These are phyloP conservation scores for Muntiacus reevesi DNA, from an alignment of 2,113 vertebrate genomes.

Conservation along the genomic window DNA sequence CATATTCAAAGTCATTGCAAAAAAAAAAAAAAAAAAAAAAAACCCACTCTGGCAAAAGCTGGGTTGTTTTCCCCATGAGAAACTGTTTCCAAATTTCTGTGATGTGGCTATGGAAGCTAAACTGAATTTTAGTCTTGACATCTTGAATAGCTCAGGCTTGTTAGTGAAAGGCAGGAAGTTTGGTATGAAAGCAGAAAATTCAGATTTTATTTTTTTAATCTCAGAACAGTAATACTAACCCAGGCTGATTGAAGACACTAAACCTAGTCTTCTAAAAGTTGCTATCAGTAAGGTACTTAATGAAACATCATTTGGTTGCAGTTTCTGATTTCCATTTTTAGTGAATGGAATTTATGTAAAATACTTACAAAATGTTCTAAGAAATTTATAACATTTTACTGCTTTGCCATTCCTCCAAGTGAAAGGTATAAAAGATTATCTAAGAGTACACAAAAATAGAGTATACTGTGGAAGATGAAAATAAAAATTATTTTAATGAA, in stretches of 20 bases:
- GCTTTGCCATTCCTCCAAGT: background rate
- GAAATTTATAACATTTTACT: background rate
- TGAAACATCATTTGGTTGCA: background rate
- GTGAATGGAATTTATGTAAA: background rate
- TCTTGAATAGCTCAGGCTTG: background rate
- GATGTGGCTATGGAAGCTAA: background rate
- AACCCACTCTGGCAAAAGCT: background rate
- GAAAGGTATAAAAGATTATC: background rate
- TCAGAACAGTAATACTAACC: background rate
- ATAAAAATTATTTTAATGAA: slow-evolving; percentile 5
- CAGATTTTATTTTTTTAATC: background rate
- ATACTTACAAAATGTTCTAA: background rate
- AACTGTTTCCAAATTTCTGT: slow-evolving; percentile 23
- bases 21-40: background rate
- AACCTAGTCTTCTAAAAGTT: background rate
- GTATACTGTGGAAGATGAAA: background rate
- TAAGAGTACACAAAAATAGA: background rate
- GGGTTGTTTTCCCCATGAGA: background rate
- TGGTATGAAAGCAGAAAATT: background rate
- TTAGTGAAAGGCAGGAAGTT: background rate
- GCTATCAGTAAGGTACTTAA: slow-evolving; percentile 1
- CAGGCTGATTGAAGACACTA: background rate
- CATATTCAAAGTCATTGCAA: background rate
- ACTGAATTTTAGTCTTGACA: background rate
- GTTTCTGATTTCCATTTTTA: background rate